Conservation (phyloP, 2,797 vertebrate genomes). For the Esox masquinongy region DNA sequence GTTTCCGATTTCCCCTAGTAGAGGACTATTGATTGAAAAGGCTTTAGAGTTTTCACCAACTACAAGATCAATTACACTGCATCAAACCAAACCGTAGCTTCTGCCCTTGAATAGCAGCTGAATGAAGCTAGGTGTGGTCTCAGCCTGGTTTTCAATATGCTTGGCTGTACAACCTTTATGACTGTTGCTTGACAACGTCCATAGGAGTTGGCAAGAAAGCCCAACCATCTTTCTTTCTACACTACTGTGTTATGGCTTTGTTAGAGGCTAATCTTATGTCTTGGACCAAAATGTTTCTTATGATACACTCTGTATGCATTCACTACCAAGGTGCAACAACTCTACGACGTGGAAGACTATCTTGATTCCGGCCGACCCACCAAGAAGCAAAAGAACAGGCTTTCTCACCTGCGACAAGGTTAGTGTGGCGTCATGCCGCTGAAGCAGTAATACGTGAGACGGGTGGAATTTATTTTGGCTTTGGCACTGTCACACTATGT, state of each 20-base stretch:
- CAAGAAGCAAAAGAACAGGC: conserved; percentile 53
- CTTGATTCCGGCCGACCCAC: conserved; percentile 21
- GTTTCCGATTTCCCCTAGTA: not conserved
- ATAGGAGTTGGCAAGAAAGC: not conserved
- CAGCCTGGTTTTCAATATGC: not conserved
- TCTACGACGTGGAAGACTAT: conserved; percentile 59
- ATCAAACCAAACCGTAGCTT: not conserved
- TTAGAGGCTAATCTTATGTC: not conserved
- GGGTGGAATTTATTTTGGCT: not conserved
- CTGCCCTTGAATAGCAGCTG: not conserved
- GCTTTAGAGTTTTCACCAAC: conserved; percentile 16
- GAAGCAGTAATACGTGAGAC: not conserved
- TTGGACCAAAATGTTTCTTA: not conserved
- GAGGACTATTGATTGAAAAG: conserved; percentile 15
- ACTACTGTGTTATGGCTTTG: not conserved
- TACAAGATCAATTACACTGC: conserved; percentile 8
- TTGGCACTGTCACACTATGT: not conserved
- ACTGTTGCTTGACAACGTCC: not conserved
- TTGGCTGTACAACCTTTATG: not conserved
- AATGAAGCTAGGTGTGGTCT: not conserved
- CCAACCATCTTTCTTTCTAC: not conserved
- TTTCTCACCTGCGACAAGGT: conserved; percentile 60
- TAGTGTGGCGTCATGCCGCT: not conserved
- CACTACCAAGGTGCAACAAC: conserved; percentile 77
- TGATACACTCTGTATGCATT: not conserved